Evolutionary conservation across 2,797 vertebrate genomes (phyloP).

Genomic region (Parauchenoglanis punctatus): DNA sequence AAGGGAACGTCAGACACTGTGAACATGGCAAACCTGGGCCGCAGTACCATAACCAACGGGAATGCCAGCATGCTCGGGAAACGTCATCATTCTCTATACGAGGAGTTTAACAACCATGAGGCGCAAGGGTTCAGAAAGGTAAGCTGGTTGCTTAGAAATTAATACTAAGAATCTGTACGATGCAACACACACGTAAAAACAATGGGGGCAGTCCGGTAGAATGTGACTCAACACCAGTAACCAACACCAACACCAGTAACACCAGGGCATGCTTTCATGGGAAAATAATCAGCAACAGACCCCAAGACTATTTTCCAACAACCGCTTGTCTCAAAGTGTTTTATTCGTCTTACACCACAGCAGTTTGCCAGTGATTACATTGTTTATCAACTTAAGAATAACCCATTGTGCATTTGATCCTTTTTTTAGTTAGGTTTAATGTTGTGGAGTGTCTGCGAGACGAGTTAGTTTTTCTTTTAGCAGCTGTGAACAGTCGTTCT

Average conservation of each 20-base stretch:
- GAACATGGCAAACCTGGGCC: conserved; percentile 52
- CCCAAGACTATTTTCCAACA: background rate
- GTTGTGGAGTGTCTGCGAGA: background rate
- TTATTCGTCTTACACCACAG: background rate
- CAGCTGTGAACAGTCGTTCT: background rate
- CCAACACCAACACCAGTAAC: no score
- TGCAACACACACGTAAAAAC: background rate
- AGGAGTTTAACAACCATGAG: conserved; percentile 75
- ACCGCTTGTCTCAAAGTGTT: background rate
- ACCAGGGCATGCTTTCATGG: background rate
- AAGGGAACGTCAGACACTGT: conserved; percentile 45
- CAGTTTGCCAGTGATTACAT: background rate
- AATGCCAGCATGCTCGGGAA: conserved; percentile 71
- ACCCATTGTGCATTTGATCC: background rate
- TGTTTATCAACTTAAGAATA: background rate
- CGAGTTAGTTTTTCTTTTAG: background rate
- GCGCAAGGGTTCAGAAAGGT: conserved; percentile 73
- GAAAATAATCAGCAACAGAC: background rate
- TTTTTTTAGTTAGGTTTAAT: background rate
- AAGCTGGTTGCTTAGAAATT: conserved; percentile 38
- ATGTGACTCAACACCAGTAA: background rate
- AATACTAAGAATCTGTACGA: background rate
- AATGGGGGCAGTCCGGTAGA: background rate
- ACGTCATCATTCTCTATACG: conserved; percentile 76
- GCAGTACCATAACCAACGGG: conserved; percentile 27